phyloP scores from a whole-genome alignment of 1,140 invertebrate genomes.

The Anagrus nilaparvatae region DNA sequence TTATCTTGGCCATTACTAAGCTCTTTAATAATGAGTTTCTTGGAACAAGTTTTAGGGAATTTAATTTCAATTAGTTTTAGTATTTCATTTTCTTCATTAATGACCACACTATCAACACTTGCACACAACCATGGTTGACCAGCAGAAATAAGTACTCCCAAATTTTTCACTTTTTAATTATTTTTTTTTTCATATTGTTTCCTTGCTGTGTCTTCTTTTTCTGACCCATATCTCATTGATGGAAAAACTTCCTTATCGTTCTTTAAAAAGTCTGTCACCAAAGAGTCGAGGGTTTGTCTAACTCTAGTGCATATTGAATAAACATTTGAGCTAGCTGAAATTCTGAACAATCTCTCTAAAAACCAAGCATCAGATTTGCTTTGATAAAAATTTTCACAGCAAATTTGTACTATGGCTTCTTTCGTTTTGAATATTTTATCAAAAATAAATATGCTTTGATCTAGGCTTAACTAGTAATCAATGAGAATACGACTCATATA shows the following conservation, averaged over 20 bases:
- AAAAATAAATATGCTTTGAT: too few relatives aligned
- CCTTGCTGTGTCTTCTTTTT: conserved; percentile 11
- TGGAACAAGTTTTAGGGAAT: conserved; percentile 18
- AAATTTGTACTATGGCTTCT: conserved; percentile 26
- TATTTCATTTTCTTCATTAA: conserved; percentile 15
- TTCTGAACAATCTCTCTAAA: conserved; percentile 15
- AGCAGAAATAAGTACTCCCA: conserved; percentile 16
- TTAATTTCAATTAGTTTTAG: conserved; percentile 21
- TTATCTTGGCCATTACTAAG: too few relatives aligned
- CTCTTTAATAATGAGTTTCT: conserved; percentile 17
- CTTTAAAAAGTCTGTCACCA: conserved; percentile 15
- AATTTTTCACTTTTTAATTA: conserved; percentile 13
- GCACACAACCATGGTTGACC: conserved; percentile 20
- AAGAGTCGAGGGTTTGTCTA: conserved; percentile 15
- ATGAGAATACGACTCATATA: too few relatives aligned
- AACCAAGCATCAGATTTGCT: conserved; percentile 17
- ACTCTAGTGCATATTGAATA: conserved; percentile 19
- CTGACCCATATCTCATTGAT: conserved; percentile 13
- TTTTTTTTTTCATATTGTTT: conserved; percentile 14
- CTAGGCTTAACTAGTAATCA: too few relatives aligned
- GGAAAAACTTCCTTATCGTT: conserved; percentile 11
- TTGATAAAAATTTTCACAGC: conserved; percentile 21
- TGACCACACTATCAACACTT: conserved; percentile 21
- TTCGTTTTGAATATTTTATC: too few relatives aligned
- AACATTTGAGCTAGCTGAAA: conserved; percentile 19